phyloP scores from a whole-genome alignment of 2,888 invertebrate genomes.

The Eulithis testata region DNA sequence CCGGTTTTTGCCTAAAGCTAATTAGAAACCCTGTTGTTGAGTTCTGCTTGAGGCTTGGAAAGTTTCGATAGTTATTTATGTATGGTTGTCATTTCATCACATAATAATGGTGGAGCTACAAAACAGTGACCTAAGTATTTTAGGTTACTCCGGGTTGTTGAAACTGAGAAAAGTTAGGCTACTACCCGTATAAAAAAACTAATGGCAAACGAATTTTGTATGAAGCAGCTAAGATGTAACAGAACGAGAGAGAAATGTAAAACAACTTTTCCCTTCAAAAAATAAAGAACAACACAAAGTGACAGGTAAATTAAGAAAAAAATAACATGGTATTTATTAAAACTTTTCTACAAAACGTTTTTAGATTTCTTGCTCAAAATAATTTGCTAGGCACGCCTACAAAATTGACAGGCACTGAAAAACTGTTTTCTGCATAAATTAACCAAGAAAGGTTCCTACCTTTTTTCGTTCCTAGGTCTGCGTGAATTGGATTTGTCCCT shows the following conservation, averaged over 20 bases:
- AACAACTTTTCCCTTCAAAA: constrained; percentile 18
- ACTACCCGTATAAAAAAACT: too few relatives aligned
- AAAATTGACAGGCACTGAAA: background rate
- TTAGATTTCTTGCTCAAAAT: background rate
- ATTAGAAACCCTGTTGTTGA: constrained; percentile 1
- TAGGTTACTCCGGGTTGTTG: background rate
- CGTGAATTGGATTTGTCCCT: constrained; percentile 62
- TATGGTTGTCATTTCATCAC: too few relatives aligned
- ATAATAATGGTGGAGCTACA: too few relatives aligned
- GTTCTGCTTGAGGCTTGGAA: background rate
- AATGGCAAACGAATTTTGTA: too few relatives aligned
- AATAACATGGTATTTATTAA: constrained; percentile 60
- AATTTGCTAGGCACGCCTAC: background rate
- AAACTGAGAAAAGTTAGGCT: background rate
- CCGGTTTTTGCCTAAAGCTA: background rate
- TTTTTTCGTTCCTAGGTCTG: too few relatives aligned
- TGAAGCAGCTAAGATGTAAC: too few relatives aligned
- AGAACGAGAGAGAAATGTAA: too few relatives aligned
- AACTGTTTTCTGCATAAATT: constrained; percentile 18
- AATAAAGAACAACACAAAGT: constrained; percentile 44
- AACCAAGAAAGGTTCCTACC: background rate
- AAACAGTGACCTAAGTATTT: too few relatives aligned
- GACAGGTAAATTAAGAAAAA: constrained; percentile 60
- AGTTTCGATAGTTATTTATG: too few relatives aligned
- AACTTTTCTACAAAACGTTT: constrained; percentile 51